These are phyloP conservation scores for Petrocephalus zakoni DNA, from an alignment of 2,113 vertebrate genomes.

Conservation along the genomic window DNA sequence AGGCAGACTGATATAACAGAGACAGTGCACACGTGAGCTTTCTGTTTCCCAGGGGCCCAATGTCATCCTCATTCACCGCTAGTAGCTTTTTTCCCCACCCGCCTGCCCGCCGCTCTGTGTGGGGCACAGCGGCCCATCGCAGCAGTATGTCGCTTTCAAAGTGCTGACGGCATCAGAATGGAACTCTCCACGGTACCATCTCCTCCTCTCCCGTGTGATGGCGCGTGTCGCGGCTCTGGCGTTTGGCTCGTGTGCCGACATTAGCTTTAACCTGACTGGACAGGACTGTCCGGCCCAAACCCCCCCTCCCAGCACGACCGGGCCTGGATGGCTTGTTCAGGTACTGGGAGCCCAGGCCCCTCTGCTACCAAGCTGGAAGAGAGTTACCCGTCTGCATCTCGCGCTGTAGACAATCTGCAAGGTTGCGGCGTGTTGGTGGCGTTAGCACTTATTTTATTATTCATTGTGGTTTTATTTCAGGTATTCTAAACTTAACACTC, in stretches of 20 bases:
- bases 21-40: neutral
- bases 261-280: neutral
- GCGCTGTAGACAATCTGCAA: neutral
- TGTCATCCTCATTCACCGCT: neutral
- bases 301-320: neutral
- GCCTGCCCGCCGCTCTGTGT: neutral
- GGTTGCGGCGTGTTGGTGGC: neutral
- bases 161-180: neutral
- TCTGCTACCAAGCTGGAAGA: neutral
- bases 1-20: neutral
- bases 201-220: neutral
- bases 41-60: neutral
- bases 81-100: neutral
- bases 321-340: neutral
- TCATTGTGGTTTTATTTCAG: neutral
- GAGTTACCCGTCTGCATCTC: neutral
- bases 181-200: neutral
- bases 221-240: neutral
- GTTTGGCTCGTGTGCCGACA: neutral
- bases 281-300: neutral
- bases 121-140: neutral
- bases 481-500: neutral
- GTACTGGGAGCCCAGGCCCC: neutral
- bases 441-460: neutral
- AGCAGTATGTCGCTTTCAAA: neutral